Evolutionary conservation across 2,113 vertebrate genomes (phyloP), one percentile per base, ranked within the genome.

Genomic region (Myotis lucifugus): DNA sequence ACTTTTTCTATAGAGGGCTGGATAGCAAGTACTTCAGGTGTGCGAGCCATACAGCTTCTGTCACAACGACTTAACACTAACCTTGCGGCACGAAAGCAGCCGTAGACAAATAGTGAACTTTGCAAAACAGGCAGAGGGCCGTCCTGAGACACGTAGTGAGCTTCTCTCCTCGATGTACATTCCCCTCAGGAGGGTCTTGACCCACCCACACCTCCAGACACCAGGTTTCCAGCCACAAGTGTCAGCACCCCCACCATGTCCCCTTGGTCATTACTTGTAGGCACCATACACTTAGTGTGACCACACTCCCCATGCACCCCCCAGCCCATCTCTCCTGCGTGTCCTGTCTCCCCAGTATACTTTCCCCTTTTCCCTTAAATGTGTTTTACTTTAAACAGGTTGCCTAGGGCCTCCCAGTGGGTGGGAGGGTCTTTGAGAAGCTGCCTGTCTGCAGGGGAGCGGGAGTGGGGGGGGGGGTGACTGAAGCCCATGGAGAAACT

Each of bases 361-460:
- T 27, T 1, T 66, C 50, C 50, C 25, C 25, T 27, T 1, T 66
- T 42, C 50, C 25, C 18, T 40, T 70, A 32, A 0, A 6, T 2
- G 3, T 2, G 48, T 48, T 50, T 54, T 50, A 2, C 84, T 40
- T 52, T 93, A 34, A 88, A 48, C 52, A 34, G 46, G 67, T 37
- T 18, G 18, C 12, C 27, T 50, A 8, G 8, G 52, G 27, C 72
- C n/a, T 82, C 69, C 0, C 1, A 5, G 56, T 2, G 29, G 29
- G 8, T 8, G 5, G 9, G 6, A 34, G 21, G 34, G 46, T 40
- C 27, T 90, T n/a, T 42, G 37, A 40, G 14, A 46, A 67, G 59
- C 46, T 34, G 2, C 69, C 4, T 0, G 0, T 7, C 54, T 6
- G 27, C 9, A 67, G 23, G 21, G 1, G 23, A 29, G 7, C 14